Evolutionary conservation across 2,113 vertebrate species (phyloP).

Genomic region (Colistium nudipinnis): DNA sequence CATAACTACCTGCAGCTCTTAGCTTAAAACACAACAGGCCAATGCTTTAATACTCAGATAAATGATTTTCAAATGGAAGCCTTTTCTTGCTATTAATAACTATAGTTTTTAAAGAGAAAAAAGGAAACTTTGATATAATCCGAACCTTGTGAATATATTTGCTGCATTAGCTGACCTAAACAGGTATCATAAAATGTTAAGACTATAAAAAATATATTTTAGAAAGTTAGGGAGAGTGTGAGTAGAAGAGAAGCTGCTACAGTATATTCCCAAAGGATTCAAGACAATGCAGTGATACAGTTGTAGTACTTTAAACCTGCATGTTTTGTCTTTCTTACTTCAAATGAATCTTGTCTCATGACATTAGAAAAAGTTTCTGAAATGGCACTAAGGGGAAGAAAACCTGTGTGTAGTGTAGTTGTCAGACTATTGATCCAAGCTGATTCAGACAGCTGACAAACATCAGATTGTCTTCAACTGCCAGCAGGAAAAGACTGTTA

Average conservation of each 20-base stretch:
- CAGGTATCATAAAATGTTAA: too few species aligned
- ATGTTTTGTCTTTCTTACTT: slow-evolving; percentile 17
- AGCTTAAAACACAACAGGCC: background rate
- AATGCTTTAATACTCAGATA: background rate
- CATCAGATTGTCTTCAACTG: background rate
- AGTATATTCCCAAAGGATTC: background rate
- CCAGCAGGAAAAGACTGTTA: slow-evolving; percentile 1
- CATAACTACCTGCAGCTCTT: background rate
- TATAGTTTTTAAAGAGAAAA: background rate
- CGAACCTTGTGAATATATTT: background rate
- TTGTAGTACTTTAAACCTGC: slow-evolving; percentile 25
- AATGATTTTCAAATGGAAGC: background rate
- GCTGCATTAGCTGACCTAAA: slow-evolving; percentile 5
- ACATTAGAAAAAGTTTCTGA: background rate
- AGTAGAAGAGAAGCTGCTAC: background rate
- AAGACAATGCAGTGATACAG: slow-evolving; percentile 5
- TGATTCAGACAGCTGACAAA: slow-evolving; percentile 7
- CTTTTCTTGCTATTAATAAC: background rate
- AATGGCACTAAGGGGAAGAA: background rate
- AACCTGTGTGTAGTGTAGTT: background rate
- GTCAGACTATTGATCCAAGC: slow-evolving; percentile 14
- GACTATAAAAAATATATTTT: too few species aligned
- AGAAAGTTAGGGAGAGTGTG: too few species aligned
- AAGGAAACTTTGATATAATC: background rate
- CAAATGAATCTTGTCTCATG: background rate